Evolutionary conservation across 1,140 invertebrate genomes (phyloP), one percentile per base, ranked within the genome.

Genomic region (Eupeodes corollae): DNA sequence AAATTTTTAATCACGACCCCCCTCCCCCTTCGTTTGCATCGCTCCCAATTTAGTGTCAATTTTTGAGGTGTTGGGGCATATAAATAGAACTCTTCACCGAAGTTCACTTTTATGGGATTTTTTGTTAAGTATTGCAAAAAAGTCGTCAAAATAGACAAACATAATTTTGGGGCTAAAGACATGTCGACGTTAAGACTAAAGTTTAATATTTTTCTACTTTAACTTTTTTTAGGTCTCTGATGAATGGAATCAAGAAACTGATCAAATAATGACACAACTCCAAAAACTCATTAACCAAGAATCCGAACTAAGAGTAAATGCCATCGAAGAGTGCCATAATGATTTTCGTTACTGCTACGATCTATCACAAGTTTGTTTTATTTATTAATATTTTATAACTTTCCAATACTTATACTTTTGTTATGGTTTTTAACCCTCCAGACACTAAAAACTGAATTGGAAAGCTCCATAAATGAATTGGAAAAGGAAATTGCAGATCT

Each of bases 181-280:
- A n/a, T n/a, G n/a, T n/a, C n/a, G n/a, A n/a, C n/a, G n/a, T n/a
- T n/a, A n/a, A n/a, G n/a, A n/a, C n/a, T n/a, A n/a, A n/a, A n/a
- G n/a, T n/a, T n/a, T n/a, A n/a, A n/a, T n/a, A n/a, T n/a, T n/a
- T n/a, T n/a, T n/a, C n/a, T n/a, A n/a, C n/a, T n/a, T n/a, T n/a
- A n/a, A 9, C 14, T 14, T 12, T 41, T 26, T 41, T 41, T 41
- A 43, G 35, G 45, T 52, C 3, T 57, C 59, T 2, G 65, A 68
- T 47, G 65, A 68, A 15, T 67, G 65, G 65, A 63, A 57, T 12
- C 47, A 56, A 0, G 54, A 54, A n/a, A 59, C 61, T 1, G 58
- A 65, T n/a, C 58, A 68, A 13, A 44, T 32, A 6, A 12, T 68
- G 2, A 50, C 19, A 1, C 50, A 50, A 0, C 21, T 68, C 11